phyloP scores from a whole-genome alignment of 2,888 invertebrate genomes.

The Meteorus colon region DNA sequence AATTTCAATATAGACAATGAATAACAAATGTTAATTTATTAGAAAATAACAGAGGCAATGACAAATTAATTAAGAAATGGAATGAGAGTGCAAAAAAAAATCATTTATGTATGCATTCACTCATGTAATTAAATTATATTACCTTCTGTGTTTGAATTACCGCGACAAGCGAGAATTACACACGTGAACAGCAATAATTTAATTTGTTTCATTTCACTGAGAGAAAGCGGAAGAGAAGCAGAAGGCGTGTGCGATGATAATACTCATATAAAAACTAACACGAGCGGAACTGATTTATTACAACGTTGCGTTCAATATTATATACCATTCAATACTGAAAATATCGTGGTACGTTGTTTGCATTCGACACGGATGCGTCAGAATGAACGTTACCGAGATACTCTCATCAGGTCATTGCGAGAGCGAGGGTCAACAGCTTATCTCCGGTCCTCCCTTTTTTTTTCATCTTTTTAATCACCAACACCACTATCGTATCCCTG shows the following conservation, averaged over 20 bases:
- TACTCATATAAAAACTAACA: slow-evolving; percentile 1
- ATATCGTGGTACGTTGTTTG: slow-evolving; percentile 51
- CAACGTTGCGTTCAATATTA: slow-evolving; percentile 35
- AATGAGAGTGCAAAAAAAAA: neutral
- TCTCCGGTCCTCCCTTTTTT: slow-evolving; percentile 49
- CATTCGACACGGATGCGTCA: slow-evolving; percentile 58
- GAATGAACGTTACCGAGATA: slow-evolving; percentile 59
- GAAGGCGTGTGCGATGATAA: neutral
- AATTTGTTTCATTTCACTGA: slow-evolving; percentile 49
- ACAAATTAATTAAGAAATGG: slow-evolving; percentile 22
- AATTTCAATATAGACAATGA: too few species aligned
- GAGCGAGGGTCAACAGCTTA: slow-evolving; percentile 69
- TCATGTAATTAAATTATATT: slow-evolving; percentile 28
- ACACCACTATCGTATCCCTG: neutral
- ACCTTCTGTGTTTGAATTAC: slow-evolving; percentile 44
- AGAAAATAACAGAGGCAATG: slow-evolving; percentile 26
- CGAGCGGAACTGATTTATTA: slow-evolving; percentile 42
- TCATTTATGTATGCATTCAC: neutral
- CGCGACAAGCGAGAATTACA: slow-evolving; percentile 43
- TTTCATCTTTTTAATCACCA: slow-evolving; percentile 7
- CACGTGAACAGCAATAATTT: slow-evolving; percentile 47
- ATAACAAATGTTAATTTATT: neutral
- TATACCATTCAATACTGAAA: slow-evolving; percentile 41
- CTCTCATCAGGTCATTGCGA: slow-evolving; percentile 67
- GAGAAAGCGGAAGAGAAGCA: neutral